Evolutionary conservation across 2,888 invertebrate species (phyloP).

Genomic region (Pachydiplax longipennis): DNA sequence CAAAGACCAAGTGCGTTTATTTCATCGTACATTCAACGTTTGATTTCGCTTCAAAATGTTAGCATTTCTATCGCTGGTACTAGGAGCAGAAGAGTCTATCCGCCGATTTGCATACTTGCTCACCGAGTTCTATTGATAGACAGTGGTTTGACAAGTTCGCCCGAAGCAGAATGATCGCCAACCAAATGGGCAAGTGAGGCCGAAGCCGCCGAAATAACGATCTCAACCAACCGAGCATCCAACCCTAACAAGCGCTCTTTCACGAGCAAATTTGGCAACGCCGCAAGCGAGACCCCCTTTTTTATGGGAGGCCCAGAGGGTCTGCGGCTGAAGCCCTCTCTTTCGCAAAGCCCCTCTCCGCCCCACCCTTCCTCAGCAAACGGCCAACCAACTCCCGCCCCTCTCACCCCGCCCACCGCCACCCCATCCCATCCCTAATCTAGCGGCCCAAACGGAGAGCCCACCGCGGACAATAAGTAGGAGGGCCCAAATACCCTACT

Average conservation of each 20-base stretch:
- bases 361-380: not conserved
- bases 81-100: too few species aligned
- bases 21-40: too few species aligned
- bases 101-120: too few species aligned
- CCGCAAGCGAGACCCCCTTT: not conserved
- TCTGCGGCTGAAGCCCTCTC: not conserved
- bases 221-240: not conserved
- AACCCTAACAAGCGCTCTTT: not conserved
- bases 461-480: not conserved
- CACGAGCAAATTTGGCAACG: not conserved
- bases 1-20: too few species aligned
- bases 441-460: not conserved
- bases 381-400: conserved; percentile 33
- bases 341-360: not conserved
- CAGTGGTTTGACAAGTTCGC: not conserved
- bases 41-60: too few species aligned
- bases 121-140: too few species aligned
- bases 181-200: not conserved
- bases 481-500: not conserved
- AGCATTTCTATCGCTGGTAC: too few species aligned
- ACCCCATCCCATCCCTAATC: not conserved
- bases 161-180: not conserved
- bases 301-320: not conserved
- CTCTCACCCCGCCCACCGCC: conserved; percentile 1
- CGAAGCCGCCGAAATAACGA: not conserved